phyloP scores from a whole-genome alignment of 2,888 invertebrate species.

The Himalopsyche anomala region DNA sequence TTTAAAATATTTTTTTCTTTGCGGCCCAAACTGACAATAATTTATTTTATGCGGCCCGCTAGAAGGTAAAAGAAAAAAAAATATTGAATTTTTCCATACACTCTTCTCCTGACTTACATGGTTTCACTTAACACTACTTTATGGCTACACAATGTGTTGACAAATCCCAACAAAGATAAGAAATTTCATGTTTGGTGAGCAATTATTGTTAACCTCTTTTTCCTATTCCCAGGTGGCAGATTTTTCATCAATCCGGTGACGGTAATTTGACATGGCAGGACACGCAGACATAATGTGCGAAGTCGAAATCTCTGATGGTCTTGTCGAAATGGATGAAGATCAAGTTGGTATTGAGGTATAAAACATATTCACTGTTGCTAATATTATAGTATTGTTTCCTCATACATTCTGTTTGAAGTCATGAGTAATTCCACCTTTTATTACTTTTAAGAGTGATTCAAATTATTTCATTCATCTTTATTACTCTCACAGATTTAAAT shows the following conservation, averaged over 20 bases:
- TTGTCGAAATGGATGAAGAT: slow-evolving; percentile 77
- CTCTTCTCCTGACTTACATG: too few species aligned
- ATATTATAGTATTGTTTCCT: background rate
- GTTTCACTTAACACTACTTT: too few species aligned
- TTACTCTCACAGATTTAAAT: too few species aligned
- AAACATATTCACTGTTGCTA: slow-evolving; percentile 51
- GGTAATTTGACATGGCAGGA: slow-evolving; percentile 62
- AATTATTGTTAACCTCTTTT: background rate
- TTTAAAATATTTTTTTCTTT: too few species aligned
- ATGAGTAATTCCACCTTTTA: background rate
- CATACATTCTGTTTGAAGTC: background rate
- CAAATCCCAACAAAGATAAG: too few species aligned
- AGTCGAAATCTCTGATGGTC: slow-evolving; percentile 77
- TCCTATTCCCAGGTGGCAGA: background rate
- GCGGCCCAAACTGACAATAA: too few species aligned
- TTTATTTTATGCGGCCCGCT: too few species aligned
- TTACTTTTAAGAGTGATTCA: background rate
- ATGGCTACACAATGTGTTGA: too few species aligned
- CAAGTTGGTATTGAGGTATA: slow-evolving; percentile 76
- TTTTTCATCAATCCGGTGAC: background rate
- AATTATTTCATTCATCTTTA: background rate
- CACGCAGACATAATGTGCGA: slow-evolving; percentile 77
- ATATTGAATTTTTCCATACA: too few species aligned
- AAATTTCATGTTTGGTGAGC: too few species aligned
- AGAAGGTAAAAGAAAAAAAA: too few species aligned